Evolutionary conservation across 2,797 vertebrate genomes (phyloP).

Genomic region (Aotus griseimembra): DNA sequence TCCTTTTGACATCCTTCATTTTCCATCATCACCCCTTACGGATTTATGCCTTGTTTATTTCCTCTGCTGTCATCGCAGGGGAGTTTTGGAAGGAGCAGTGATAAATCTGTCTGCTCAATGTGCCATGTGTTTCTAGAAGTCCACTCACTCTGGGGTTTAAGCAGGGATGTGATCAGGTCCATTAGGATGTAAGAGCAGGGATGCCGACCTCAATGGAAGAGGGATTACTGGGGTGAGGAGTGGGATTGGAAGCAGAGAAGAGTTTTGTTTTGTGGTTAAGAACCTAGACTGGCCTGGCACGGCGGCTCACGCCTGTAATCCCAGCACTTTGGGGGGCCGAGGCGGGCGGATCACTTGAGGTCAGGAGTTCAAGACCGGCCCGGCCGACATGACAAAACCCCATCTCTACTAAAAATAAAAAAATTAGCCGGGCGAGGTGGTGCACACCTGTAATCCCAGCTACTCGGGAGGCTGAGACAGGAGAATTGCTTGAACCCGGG

Average conservation of each 20-base stretch:
- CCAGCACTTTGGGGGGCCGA: no score
- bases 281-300: background rate
- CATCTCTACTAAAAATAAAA: no score
- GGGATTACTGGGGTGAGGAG: background rate
- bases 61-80: background rate
- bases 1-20: background rate
- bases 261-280: background rate
- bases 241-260: background rate
- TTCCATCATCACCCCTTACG: background rate
- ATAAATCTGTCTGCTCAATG: background rate
- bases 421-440: no score
- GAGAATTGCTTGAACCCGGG: no score
- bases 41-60: background rate
- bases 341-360: accelerated
- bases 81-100: background rate
- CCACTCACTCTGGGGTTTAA: background rate
- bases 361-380: no score
- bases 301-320: no score
- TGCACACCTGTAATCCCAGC: no score
- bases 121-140: background rate
- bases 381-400: no score
- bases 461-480: no score
- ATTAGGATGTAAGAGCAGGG: accelerated
- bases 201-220: background rate
- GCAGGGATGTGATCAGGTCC: background rate